These are phyloP conservation scores for Drosophila percnosoma DNA, from an alignment of 2,888 invertebrate species.

Conservation along the genomic window DNA sequence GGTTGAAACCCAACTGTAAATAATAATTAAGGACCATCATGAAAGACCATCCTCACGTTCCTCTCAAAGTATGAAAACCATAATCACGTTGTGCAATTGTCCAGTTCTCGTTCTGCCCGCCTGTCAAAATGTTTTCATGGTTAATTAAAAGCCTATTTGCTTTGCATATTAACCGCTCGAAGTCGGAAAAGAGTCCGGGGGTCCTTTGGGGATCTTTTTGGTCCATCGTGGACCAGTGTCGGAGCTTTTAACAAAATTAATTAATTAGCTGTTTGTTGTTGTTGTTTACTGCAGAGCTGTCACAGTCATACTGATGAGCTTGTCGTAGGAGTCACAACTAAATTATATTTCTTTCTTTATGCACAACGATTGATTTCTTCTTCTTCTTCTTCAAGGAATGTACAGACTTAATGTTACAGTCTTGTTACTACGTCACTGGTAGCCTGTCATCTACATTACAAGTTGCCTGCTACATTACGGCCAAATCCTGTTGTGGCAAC, in stretches of 20 bases:
- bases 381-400: too few relatives aligned
- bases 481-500: neutral
- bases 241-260: conserved; percentile 39
- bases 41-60: neutral
- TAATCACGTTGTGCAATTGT: conserved; percentile 10
- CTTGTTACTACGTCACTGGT: too few relatives aligned
- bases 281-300: neutral
- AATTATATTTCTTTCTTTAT: neutral
- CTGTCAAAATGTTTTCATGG: conserved; percentile 52
- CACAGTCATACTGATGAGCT: conserved; percentile 9
- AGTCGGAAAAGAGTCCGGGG: neutral
- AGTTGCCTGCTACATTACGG: neutral
- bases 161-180: conserved; percentile 44
- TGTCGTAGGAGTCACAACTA: neutral
- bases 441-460: neutral
- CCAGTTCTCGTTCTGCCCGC: conserved; percentile 13
- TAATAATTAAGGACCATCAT: conserved; percentile 14
- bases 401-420: too few relatives aligned
- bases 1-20: conserved; percentile 14
- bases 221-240: neutral
- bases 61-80: conserved; percentile 9
- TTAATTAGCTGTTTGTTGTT: conserved; percentile 36
- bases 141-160: conserved; percentile 64
- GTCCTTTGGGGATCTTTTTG: too few relatives aligned
- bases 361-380: neutral